A percentile compares a stretch with the other conserved stretches of the same genome.
Evolutionary conservation across 2,113 vertebrate genomes (phyloP).

Genomic region (Gallinago jamesoni): DNA sequence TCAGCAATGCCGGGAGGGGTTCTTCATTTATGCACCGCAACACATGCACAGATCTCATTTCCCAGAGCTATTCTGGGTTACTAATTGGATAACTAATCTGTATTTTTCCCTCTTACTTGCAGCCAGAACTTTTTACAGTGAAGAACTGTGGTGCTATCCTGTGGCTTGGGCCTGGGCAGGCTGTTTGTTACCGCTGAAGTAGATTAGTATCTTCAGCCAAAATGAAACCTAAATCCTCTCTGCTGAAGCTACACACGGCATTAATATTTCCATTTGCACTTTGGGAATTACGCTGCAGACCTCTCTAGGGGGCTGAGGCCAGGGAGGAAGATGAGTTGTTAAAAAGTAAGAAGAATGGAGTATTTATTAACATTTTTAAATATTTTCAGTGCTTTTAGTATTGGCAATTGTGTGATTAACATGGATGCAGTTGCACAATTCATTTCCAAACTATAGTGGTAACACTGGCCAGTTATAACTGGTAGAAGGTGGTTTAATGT

Average conservation of each 20-base stretch:
- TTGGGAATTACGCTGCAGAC: not conserved
- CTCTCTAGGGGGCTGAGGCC: not conserved
- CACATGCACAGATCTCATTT: not conserved
- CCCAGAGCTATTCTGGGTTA: not conserved
- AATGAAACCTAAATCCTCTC: not conserved
- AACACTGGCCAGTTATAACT: not conserved
- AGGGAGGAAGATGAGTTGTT: not conserved
- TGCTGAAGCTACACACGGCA: not conserved
- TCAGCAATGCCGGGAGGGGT: not conserved
- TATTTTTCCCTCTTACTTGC: not conserved
- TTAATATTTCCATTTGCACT: not conserved
- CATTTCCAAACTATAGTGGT: not conserved
- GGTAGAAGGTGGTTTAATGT: not conserved
- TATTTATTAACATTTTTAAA: not conserved
- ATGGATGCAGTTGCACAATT: not conserved
- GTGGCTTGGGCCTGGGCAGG: not conserved
- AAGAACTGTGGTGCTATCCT: not conserved
- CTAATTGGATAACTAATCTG: not conserved
- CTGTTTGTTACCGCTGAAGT: not conserved
- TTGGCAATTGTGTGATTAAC: not conserved
- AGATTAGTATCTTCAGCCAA: not conserved
- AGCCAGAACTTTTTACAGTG: not conserved
- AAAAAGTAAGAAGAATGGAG: not conserved
- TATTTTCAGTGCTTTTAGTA: not conserved
- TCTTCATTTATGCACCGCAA: not conserved